These are phyloP conservation scores for Periophthalmodon schlosseri DNA, from an alignment of 2,113 vertebrate genomes.

Conservation along the genomic window DNA sequence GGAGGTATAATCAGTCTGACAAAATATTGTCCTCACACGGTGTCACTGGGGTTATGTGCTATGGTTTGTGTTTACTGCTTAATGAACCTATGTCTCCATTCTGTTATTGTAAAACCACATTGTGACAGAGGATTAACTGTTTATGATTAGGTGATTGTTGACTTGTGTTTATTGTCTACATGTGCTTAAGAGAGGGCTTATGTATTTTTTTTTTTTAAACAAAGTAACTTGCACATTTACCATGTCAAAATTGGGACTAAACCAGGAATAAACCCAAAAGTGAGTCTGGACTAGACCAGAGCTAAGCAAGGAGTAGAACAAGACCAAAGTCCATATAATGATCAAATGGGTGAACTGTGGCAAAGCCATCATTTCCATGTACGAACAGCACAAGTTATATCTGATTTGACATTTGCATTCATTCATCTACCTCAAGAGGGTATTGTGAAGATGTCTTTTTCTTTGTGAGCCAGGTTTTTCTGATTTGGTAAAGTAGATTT, in stretches of 20 bases:
- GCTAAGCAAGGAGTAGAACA: too few relatives aligned
- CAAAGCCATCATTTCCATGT: background rate
- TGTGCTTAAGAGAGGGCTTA: too few relatives aligned
- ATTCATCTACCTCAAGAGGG: background rate
- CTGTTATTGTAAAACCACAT: background rate
- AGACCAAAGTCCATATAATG: background rate
- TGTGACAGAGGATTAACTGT: too few relatives aligned
- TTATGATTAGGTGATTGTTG: background rate
- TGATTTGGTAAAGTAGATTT: background rate
- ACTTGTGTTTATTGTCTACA: background rate
- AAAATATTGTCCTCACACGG: background rate
- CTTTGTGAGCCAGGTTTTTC: background rate
- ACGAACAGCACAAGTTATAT: background rate
- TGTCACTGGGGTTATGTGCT: background rate
- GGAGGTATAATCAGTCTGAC: background rate
- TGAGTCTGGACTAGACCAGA: too few relatives aligned
- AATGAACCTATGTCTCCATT: background rate
- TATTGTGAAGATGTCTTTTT: background rate
- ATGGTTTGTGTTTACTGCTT: background rate
- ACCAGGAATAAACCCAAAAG: too few relatives aligned
- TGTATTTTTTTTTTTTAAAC: too few relatives aligned
- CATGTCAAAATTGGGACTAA: too few relatives aligned
- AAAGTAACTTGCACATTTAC: too few relatives aligned
- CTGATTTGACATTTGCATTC: background rate
- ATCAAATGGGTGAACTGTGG: background rate